Evolutionary conservation across 2,797 vertebrate species (phyloP).

Genomic region (Chloroceryle amazona): DNA sequence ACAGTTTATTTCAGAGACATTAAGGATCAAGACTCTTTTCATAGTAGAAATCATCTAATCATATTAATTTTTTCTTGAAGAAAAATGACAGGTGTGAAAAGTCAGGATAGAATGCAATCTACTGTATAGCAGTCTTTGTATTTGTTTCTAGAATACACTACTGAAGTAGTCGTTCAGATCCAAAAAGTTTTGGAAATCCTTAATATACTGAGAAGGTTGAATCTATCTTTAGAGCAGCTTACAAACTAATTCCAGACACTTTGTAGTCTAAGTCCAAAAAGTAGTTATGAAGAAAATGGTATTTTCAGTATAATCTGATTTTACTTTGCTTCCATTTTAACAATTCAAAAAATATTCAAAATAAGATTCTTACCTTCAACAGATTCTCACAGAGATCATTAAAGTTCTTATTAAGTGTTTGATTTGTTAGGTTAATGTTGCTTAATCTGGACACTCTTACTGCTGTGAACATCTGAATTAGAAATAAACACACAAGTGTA

Average conservation of each 20-base stretch:
- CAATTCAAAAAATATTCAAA: not conserved
- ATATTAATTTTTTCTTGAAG: not conserved
- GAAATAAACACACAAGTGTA: not conserved
- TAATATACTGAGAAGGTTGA: not conserved
- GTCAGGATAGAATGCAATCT: not conserved
- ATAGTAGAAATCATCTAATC: not conserved
- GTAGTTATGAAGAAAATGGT: not conserved
- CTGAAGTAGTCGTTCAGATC: not conserved
- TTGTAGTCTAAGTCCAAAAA: not conserved
- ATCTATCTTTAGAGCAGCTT: not conserved
- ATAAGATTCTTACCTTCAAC: slow-evolving; percentile 87
- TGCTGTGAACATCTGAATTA: slow-evolving; percentile 95
- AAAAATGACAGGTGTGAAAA: not conserved
- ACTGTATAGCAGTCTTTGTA: not conserved
- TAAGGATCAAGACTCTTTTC: not conserved
- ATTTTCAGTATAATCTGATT: not conserved
- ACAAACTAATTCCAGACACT: not conserved
- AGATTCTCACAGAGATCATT: slow-evolving; percentile 98
- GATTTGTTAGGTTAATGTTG: slow-evolving; percentile 93
- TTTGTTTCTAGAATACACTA: not conserved
- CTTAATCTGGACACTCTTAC: slow-evolving; percentile 94
- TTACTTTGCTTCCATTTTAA: not conserved
- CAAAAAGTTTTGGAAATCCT: not conserved
- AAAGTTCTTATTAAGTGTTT: slow-evolving; percentile 96
- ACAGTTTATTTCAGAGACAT: not conserved